phyloP scores from a whole-genome alignment of 2,888 invertebrate species.

The Danaus chrysippus region DNA sequence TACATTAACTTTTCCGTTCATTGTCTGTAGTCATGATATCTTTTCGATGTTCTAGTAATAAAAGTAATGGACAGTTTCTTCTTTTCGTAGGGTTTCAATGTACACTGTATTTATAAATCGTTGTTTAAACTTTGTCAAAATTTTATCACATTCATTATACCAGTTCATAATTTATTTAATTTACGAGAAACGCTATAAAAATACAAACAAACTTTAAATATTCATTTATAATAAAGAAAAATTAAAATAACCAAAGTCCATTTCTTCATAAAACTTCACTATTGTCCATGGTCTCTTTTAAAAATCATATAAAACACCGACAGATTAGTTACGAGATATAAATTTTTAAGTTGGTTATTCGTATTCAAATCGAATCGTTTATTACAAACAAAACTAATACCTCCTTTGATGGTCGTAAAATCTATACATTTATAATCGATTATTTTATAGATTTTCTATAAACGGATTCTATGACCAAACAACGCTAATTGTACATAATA shows the following conservation, averaged over 20 bases:
- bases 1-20: not conserved
- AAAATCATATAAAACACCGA: constrained; percentile 30
- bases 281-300: constrained; percentile 18
- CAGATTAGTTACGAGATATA: constrained; percentile 33
- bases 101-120: too few relatives aligned
- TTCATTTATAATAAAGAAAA: not conserved
- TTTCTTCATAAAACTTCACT: constrained; percentile 14
- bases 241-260: constrained; percentile 10
- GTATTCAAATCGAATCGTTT: constrained; percentile 31
- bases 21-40: not conserved
- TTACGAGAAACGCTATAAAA: too few relatives aligned
- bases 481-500: constrained; percentile 41
- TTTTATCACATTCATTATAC: too few relatives aligned
- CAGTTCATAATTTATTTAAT: too few relatives aligned
- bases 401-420: constrained; percentile 37
- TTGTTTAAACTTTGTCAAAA: too few relatives aligned
- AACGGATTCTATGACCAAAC: constrained; percentile 39
- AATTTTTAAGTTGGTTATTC: constrained; percentile 28
- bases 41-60: too few relatives aligned
- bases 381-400: constrained; percentile 42
- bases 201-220: not conserved
- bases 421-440: constrained; percentile 41
- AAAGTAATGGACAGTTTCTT: too few relatives aligned
- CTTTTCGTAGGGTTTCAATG: too few relatives aligned
- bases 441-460: constrained; percentile 44